Evolutionary conservation across 1,140 invertebrate genomes (phyloP).

Genomic region (Uloborus diversus): DNA sequence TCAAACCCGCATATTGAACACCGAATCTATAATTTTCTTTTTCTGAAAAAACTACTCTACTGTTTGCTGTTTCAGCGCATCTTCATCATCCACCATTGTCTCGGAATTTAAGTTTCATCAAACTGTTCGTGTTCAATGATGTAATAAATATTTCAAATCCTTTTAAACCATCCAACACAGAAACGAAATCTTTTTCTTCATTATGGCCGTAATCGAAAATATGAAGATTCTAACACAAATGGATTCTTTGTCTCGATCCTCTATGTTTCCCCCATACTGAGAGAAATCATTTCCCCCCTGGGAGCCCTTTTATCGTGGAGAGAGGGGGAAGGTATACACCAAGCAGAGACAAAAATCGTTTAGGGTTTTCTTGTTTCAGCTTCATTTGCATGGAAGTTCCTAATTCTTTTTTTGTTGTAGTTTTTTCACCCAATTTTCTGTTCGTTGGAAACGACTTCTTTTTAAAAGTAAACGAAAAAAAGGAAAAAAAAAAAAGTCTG

Average conservation of each 20-base stretch:
- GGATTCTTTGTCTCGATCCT: no score
- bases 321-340: neutral
- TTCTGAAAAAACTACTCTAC: no score
- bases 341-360: neutral
- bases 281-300: no score
- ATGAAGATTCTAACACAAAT: neutral
- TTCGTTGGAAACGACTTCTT: neutral
- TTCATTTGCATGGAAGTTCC: constrained; percentile 16
- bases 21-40: no score
- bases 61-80: no score
- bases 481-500: neutral
- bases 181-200: constrained; percentile 10
- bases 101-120: no score
- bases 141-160: constrained; percentile 35
- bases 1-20: no score
- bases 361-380: neutral
- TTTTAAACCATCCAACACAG: neutral
- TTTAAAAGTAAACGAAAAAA: no score
- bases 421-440: neutral
- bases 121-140: no score
- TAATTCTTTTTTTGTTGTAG: neutral
- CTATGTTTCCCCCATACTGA: no score
- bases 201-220: neutral
- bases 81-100: no score
- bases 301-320: no score